Evolutionary conservation across 2,113 vertebrate genomes (phyloP).

Genomic region (Tragelaphus buxtoni): DNA sequence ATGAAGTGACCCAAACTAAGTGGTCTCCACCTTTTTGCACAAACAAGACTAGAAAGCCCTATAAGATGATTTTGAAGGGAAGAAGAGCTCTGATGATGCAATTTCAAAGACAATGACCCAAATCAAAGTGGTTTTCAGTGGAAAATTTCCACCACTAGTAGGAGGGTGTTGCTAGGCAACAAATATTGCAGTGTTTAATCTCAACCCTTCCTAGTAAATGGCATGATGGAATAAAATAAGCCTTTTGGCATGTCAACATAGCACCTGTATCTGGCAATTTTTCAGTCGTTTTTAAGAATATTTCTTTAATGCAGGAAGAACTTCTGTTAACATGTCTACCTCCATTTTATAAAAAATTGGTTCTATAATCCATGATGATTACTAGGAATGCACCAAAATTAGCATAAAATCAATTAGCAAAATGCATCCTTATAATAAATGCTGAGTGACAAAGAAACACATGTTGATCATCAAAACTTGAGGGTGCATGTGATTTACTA

Average conservation of each 20-base stretch:
- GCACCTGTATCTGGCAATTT: constrained; percentile 1
- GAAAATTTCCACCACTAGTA: constrained; percentile 38
- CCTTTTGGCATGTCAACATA: neutral
- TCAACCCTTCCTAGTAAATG: constrained; percentile 25
- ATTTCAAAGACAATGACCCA: constrained; percentile 46
- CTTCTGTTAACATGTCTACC: neutral
- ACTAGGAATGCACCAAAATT: neutral
- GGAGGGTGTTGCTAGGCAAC: constrained; percentile 53
- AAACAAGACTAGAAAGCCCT: neutral
- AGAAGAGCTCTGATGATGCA: neutral
- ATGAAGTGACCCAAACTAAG: neutral
- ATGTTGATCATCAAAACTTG: constrained; percentile 46
- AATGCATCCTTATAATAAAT: neutral
- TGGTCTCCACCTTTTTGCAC: neutral
- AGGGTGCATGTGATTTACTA: constrained; percentile 48
- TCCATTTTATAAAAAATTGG: neutral
- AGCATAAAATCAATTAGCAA: neutral
- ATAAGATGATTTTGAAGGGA: neutral
- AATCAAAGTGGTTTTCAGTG: constrained; percentile 24
- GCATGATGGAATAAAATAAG: constrained; percentile 36
- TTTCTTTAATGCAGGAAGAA: neutral
- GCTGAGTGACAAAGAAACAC: neutral
- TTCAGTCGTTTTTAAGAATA: neutral
- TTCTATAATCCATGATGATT: neutral
- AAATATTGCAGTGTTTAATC: constrained; percentile 32